Evolutionary conservation across 2,113 vertebrate genomes (phyloP), one percentile per base, ranked within the genome.

Genomic region (Passer domesticus): DNA sequence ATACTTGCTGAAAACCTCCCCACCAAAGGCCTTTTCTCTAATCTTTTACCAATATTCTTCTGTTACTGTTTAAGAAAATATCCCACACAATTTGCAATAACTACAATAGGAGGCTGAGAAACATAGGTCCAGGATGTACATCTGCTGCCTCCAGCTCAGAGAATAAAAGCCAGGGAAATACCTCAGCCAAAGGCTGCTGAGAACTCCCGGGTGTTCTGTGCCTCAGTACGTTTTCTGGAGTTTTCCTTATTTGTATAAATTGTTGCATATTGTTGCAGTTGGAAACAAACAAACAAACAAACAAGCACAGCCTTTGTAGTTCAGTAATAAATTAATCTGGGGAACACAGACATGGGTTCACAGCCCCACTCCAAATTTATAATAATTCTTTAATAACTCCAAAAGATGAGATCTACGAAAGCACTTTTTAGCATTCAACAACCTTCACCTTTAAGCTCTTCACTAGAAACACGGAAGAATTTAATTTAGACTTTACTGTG

Each of bases 261-360:
- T 63, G 27, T 43, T 89, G 35, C 33, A 68, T 41, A 77, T 75
- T 87, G 21, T 47, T 46, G 31, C 23, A 86, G 68, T 24, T 58
- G 63, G 64, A 93, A 92, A 85, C 41, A 95, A 79, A 88, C 13
- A 95, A 79, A 88, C 13, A 89, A 74, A 86, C 43, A 86, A 69
- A 70, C 21, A 87, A 33, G 3, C 74, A 59, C 12, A 23, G 30
- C 24, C 58, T 95, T 87, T 92, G 64, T 74, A 78, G 39, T 59
- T 89, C 44, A 56, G 64, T 41, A 72, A 75, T 58, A 83, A 82
- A 83, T 3, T 0, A 74, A 89, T 31, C 31, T 33, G 15, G 4
- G 27, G 7, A 92, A 64, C 16, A 81, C 2, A 75, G 22, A 46
- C 33, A 24, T 6, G 22, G 6, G 11, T 68, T 93, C 70, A 50